Conservation (phyloP, 2,888 invertebrate species). For the Dicyrtoma fusca region DNA sequence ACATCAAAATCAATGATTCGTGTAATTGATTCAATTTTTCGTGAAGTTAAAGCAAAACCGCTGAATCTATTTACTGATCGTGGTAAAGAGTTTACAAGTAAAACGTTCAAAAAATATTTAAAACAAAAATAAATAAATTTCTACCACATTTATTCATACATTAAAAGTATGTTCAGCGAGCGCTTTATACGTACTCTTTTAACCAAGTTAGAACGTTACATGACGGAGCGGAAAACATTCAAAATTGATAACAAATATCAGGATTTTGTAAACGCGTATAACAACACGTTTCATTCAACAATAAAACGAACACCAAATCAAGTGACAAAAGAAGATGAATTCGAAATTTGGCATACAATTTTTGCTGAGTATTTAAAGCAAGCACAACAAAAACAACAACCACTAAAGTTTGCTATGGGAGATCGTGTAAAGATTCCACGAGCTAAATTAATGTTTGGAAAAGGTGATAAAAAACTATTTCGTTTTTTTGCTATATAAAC, state of each 20-base stretch:
- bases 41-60: background rate
- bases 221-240: background rate
- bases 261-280: background rate
- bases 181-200: constrained; percentile 5
- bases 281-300: background rate
- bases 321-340: background rate
- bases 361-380: no score
- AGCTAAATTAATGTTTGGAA: background rate
- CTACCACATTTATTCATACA: background rate
- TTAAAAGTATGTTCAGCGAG: background rate
- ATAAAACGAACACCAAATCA: background rate
- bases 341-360: background rate
- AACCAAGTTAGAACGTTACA: constrained; percentile 15
- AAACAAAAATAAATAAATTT: background rate
- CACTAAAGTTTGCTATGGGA: background rate
- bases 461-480: background rate
- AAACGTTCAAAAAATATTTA: background rate
- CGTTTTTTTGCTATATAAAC: background rate
- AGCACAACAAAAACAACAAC: no score
- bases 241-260: background rate
- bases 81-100: background rate
- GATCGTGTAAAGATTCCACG: background rate
- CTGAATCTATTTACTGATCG: background rate
- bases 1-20: background rate
- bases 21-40: constrained; percentile 5